Evolutionary conservation across 2,888 invertebrate species (phyloP), one percentile per base, ranked within the genome.

Genomic region (Hypena proboscidalis): DNA sequence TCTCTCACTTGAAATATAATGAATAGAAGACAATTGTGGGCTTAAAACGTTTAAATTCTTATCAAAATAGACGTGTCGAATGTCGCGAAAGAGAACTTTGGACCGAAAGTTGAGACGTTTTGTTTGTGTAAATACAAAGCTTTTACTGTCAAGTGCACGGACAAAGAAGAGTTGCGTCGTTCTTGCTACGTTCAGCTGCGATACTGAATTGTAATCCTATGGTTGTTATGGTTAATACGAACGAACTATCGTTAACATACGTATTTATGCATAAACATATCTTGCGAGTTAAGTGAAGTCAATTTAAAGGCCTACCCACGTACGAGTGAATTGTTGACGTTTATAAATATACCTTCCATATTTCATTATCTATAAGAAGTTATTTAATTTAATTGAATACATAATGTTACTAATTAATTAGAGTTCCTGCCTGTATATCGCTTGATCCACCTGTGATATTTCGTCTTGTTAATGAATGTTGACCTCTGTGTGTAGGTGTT

Each of bases 101-200:
- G 83, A 80, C 64, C 81, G 88, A 58, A 89, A 90, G 81, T 74
- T 89, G 70, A 83, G 87, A 83, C 85, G 89, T 79, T 90, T 90
- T 85, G 85, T 90, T 88, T 90, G 90, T 90, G 88, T 90, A 83
- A 89, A 90, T 88, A 90, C 89, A 79, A 89, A 90, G 84, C 86
- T 89, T 77, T 83, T 88, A 80, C 85, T 88, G 70, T 87, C 87
- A 83, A 87, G 89, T 89, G 86, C 87, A 85, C 86, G 89, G 87
- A 90, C 90, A 90, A 90, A 90, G 90, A 81, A 85, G 79, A 83
- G 78, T 76, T 67, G 69, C 75, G 74, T 71, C 76, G 70, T 74
- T 70, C 68, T 70, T 59, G 67, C 74, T 78, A 65, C 75, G 74
- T 78, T 77, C 67, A 62, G 52, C 66, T 67, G 63, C 64, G 63